Conservation (phyloP, 2,888 invertebrate genomes). For the Trachelus stipa region DNA sequence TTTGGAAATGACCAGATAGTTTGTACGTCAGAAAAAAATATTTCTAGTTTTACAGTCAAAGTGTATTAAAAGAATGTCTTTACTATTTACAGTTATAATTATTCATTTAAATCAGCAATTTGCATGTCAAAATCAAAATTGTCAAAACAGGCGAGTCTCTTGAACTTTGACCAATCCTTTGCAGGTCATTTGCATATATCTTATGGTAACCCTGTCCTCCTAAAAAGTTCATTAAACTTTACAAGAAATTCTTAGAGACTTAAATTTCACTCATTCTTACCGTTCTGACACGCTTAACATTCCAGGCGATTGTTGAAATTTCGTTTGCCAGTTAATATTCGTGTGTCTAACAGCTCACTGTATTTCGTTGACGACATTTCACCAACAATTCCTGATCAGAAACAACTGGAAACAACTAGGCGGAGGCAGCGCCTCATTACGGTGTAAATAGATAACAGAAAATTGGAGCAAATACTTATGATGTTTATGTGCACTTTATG, state of each 20-base stretch:
- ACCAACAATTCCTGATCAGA: neutral
- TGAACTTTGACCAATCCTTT: neutral
- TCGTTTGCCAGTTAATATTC: neutral
- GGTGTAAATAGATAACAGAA: neutral
- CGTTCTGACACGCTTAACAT: neutral
- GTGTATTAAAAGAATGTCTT: neutral
- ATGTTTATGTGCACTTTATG: neutral
- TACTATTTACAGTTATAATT: neutral
- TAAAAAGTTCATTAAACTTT: neutral
- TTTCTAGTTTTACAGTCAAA: neutral
- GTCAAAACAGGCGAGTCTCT: neutral
- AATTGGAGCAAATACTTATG: neutral
- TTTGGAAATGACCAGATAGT: neutral
- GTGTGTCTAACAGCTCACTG: neutral
- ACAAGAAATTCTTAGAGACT: neutral
- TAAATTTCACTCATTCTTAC: neutral
- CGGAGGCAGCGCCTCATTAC: neutral
- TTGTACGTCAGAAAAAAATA: neutral
- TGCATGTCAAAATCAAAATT: neutral
- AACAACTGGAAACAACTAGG: neutral
- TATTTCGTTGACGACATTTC: neutral
- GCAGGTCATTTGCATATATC: neutral
- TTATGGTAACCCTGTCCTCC: neutral
- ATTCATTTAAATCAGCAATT: neutral
- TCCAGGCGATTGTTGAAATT: neutral